phyloP scores from a whole-genome alignment of 2,797 vertebrate species.

The Bradypodion ventrale region DNA sequence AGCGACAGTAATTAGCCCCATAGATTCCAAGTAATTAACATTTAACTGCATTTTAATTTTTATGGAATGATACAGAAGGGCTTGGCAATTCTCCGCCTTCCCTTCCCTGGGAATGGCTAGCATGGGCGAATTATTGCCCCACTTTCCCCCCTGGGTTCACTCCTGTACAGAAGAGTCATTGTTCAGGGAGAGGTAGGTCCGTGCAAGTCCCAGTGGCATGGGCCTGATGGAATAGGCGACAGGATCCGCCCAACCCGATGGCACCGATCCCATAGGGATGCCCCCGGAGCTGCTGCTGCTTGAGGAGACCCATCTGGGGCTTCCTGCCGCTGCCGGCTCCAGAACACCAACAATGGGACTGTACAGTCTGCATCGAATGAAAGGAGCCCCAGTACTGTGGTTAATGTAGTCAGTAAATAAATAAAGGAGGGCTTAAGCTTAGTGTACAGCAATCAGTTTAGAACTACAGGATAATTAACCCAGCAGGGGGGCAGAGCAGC shows the following conservation, averaged over 20 bases:
- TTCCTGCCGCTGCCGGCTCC: no score
- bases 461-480: conserved; percentile 80
- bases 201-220: no score
- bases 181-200: not conserved
- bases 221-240: not conserved
- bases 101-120: no score
- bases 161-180: no score
- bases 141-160: no score
- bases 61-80: not conserved
- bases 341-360: rapidly evolving
- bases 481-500: conserved; percentile 73
- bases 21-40: rapidly evolving
- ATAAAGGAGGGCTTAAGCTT: conserved; percentile 81
- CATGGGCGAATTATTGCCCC: no score
- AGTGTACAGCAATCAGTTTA: conserved; percentile 80
- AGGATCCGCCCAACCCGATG: no score
- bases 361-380: conserved; percentile 28
- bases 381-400: conserved; percentile 57
- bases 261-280: not conserved
- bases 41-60: rapidly evolving
- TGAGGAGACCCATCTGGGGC: not conserved
- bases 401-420: conserved; percentile 86
- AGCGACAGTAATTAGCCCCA: not conserved
- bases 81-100: not conserved
- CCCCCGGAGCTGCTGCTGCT: not conserved